Evolutionary conservation across 2,797 vertebrate species (phyloP).

Genomic region (Coccyzus lansbergi): DNA sequence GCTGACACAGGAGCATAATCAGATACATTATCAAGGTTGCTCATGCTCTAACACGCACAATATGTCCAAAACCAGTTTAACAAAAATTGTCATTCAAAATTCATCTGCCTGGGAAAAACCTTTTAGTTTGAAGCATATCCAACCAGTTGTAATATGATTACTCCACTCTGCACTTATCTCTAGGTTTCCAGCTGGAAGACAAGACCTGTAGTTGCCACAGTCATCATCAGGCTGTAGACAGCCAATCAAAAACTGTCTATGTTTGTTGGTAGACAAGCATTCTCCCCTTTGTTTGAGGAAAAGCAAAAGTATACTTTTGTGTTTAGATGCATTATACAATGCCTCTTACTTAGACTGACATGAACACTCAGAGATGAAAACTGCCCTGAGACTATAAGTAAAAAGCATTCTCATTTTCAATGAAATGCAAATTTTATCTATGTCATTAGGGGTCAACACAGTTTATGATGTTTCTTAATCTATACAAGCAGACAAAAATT

Average conservation of each 20-base stretch:
- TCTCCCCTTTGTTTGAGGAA: background rate
- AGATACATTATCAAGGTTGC: background rate
- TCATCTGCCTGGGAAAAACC: background rate
- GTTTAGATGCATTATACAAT: background rate
- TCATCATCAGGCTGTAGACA: background rate
- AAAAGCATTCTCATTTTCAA: background rate
- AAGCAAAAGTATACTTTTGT: background rate
- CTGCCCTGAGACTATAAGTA: background rate
- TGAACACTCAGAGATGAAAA: background rate
- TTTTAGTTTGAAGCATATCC: background rate
- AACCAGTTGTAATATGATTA: slow-evolving; percentile 32
- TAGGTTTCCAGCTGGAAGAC: slow-evolving; percentile 34
- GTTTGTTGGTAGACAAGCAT: background rate
- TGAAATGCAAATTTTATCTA: background rate
- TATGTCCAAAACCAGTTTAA: background rate
- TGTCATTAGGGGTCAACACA: background rate
- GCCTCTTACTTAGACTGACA: background rate
- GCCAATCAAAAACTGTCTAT: background rate
- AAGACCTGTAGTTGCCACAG: background rate
- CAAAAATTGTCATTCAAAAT: background rate
- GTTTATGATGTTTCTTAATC: background rate
- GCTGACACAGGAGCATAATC: background rate
- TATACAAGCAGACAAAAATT: background rate
- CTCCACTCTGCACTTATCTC: slow-evolving; percentile 22
- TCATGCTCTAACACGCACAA: background rate